Evolutionary conservation across 1,140 invertebrate species (phyloP), one percentile per base, ranked within the genome.

Genomic region (Lordiphosa clarofinis): DNA sequence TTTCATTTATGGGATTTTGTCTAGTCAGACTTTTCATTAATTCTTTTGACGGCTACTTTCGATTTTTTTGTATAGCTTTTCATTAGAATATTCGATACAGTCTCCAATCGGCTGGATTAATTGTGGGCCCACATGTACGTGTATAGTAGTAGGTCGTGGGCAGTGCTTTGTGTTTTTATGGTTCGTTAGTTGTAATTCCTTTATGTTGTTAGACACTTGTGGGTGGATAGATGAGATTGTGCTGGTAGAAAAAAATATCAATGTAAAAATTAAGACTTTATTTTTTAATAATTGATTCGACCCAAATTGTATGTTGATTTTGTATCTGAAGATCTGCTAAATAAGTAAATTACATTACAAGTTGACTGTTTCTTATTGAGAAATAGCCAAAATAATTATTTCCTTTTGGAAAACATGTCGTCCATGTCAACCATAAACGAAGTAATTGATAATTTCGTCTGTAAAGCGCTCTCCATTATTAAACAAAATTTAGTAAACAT

Each of bases 1-100:
- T 19, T 46, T 10, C 24, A 36, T 33, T 52, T 36, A 8, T 31
- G 36, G 33, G 53, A 31, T 44, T 58, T 66, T 58, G 72, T 66
- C 50, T 44, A 48, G 33, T 56, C 10, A 50, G 63, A 57, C 47
- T 52, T 68, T 78, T 78, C 72, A 74, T 74, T 75, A 74, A 60
- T 65, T 56, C 56, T 49, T 31, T 46, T 50, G 43, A 12, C 57
- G 53, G 68, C 73, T 78, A 78, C 73, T 78, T 78, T 78, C 73
- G 73, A 78, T 78, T 78, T 68, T 19, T 60, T 64, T 69, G 19
- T 64, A 35, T 72, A 48, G 61, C 40, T 39, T 56, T 61, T 56
- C 69, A 69, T 69, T 68, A 50, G 24, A 60, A 56, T 43, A 53
- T 21, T 37, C 36, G 10, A 36, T 63, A 28, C 35, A 10, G 36